Evolutionary conservation across 2,113 vertebrate species (phyloP).

Genomic region (Polypterus bichir): DNA sequence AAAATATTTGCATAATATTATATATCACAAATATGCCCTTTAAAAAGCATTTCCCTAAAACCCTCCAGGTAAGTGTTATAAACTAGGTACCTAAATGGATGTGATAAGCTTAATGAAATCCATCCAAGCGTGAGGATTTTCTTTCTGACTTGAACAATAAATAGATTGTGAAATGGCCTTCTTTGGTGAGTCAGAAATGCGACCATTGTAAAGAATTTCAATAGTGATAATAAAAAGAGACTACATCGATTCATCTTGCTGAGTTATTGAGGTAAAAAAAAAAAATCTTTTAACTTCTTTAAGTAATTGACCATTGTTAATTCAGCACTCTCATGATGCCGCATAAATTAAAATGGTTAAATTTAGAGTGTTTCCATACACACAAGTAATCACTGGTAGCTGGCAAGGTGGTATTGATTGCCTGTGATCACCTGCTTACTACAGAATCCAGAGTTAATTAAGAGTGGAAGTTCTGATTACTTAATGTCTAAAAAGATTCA

Average conservation of each 20-base stretch:
- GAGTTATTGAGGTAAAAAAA: conserved; percentile 31
- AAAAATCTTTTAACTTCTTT: neutral
- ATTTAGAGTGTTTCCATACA: no score
- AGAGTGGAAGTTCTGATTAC: no score
- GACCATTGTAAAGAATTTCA: neutral
- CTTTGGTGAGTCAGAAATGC: neutral
- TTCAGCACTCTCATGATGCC: no score
- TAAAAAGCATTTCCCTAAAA: conserved; percentile 12
- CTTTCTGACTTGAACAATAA: conserved; percentile 1
- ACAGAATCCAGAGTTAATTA: no score
- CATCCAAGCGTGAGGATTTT: conserved; percentile 32
- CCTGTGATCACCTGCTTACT: no score
- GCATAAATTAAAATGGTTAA: no score
- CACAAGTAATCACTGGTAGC: no score
- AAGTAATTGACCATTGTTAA: neutral
- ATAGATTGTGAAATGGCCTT: neutral
- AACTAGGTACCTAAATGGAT: conserved; percentile 44
- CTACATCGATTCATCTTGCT: conserved; percentile 54
- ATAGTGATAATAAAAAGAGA: conserved; percentile 45
- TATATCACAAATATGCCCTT: conserved; percentile 24
- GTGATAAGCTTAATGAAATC: conserved; percentile 51
- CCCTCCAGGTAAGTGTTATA: conserved; percentile 47
- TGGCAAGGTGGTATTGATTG: no score
- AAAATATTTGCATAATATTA: conserved; percentile 36
- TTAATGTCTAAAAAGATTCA: no score